Percentiles rank a stretch among this genome's conserved stretches.
phyloP scores from a whole-genome alignment of 2,888 invertebrate species.

The Drosophila demipolita region DNA sequence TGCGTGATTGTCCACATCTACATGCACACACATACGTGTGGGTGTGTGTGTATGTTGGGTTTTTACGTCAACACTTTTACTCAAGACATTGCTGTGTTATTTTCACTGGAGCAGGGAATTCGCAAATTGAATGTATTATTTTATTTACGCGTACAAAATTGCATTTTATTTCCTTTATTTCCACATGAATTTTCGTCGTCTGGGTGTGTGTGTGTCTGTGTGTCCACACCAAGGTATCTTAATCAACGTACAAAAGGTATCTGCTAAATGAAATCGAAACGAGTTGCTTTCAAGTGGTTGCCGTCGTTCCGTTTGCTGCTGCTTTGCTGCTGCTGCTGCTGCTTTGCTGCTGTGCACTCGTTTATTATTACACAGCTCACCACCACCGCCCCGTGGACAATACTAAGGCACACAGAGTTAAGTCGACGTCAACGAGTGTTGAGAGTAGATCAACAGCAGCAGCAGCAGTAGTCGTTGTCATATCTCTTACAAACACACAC shows the following conservation, averaged over 20 bases:
- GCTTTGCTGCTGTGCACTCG: slow-evolving; percentile 73
- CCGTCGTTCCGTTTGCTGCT: slow-evolving; percentile 53
- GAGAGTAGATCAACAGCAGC: slow-evolving; percentile 52
- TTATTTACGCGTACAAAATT: slow-evolving; percentile 22
- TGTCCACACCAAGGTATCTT: slow-evolving; percentile 77
- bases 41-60: slow-evolving; percentile 58
- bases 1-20: slow-evolving; percentile 25
- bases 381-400: slow-evolving; percentile 61
- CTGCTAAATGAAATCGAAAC: slow-evolving; percentile 82
- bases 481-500: slow-evolving; percentile 38
- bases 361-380: slow-evolving; percentile 70
- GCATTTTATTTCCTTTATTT: slow-evolving; percentile 60
- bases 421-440: slow-evolving; percentile 50
- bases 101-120: slow-evolving; percentile 54
- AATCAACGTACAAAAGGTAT: slow-evolving; percentile 82
- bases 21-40: slow-evolving; percentile 4
- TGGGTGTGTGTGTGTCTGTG: slow-evolving; percentile 35
- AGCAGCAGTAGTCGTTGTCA: slow-evolving; percentile 38
- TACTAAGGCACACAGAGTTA: slow-evolving; percentile 41
- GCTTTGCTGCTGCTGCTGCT: slow-evolving; percentile 62
- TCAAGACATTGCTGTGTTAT: slow-evolving; percentile 65
- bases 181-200: slow-evolving; percentile 33
- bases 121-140: slow-evolving; percentile 25
- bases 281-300: slow-evolving; percentile 82
- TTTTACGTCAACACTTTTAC: slow-evolving; percentile 71